Base-by-base conservation (phyloP, 2,113 vertebrate species). In the zebrafish (Danio rerio) region DNA sequence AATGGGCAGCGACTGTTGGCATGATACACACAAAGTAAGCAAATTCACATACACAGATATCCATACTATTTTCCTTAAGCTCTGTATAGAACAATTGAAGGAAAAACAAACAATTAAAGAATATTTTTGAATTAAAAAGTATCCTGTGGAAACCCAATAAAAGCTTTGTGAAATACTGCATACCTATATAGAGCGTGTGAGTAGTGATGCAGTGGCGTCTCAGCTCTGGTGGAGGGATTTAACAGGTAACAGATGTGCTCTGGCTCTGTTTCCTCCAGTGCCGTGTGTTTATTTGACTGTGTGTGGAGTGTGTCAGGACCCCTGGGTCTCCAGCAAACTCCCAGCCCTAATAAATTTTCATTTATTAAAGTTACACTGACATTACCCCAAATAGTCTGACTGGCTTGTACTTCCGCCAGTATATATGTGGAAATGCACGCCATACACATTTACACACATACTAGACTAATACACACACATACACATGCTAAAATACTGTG, bases 231-330 rank as follows among this genome's bases (percentile, higher is more conserved):
- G 40, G 78, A 56, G 77, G 69, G 61, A 52, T 66, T 43, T 88
- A 88, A 88, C 40, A 65, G 59, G 66, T 42, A 74, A 80, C 87
- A 88, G 87, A 88, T 86, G 87, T 82, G 78, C 20, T 70, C 71
- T 80, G 53, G 79, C 65, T 59, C 10, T 7, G 69, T 71, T 71
- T 83, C 50, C 59, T 78, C 55, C 40, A 40, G 21, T 69, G 40
- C 56, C 53, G 63, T 65, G 58, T 84, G 79, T 86, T 81, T 84
- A 82, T 86, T 81, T 84, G 80, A 80, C 59, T 78, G 65, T 59
- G 70, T 82, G 77, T 11, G 9, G 62, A 70, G 61, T 52, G 61
- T 69, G 68, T 76, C 69, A 69, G 70, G 58, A 66, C 78, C 70
- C 84, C 52, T 16, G 20, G 56, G 31, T 58, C 56, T 56, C 82